Conservation (phyloP, 37 sponge, comb jelly and placozoan species). For the Chondrilla cf. caribensis region DNA sequence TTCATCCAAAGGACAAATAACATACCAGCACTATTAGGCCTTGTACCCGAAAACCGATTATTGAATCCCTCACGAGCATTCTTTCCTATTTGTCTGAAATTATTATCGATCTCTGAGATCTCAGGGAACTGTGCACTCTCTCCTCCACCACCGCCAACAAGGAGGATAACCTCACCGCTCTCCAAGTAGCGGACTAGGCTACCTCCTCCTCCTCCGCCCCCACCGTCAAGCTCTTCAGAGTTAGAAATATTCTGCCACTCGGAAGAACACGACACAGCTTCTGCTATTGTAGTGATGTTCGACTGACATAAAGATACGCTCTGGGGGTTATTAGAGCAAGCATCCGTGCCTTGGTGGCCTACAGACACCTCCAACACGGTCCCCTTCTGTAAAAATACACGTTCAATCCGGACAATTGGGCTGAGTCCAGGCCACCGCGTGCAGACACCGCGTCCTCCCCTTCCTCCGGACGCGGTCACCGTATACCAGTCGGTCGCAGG, state of each 20-base stretch:
- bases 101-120: background rate
- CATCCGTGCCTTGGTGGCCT: constrained; percentile 49
- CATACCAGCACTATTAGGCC: constrained; percentile 2
- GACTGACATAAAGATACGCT: background rate
- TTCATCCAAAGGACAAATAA: too few species aligned
- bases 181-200: constrained; percentile 6
- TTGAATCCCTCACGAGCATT: background rate
- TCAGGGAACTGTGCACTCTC: constrained; percentile 10
- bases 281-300: background rate
- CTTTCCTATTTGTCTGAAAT: background rate
- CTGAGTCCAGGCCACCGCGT: constrained; percentile 23
- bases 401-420: background rate
- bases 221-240: background rate
- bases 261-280: background rate
- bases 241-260: background rate
- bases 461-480: constrained; percentile 55
- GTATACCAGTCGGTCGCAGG: constrained; percentile 44
- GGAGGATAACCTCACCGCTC: background rate
- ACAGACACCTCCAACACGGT: constrained; percentile 27
- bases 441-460: constrained; percentile 61
- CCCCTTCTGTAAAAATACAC: constrained; percentile 2
- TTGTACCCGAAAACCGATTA: background rate
- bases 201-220: constrained; percentile 61
- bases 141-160: constrained; percentile 59
- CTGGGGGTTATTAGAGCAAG: constrained; percentile 27